Evolutionary conservation across 2,888 invertebrate species (phyloP), one percentile per base, ranked within the genome.

Genomic region (Amphimallon solstitiale): DNA sequence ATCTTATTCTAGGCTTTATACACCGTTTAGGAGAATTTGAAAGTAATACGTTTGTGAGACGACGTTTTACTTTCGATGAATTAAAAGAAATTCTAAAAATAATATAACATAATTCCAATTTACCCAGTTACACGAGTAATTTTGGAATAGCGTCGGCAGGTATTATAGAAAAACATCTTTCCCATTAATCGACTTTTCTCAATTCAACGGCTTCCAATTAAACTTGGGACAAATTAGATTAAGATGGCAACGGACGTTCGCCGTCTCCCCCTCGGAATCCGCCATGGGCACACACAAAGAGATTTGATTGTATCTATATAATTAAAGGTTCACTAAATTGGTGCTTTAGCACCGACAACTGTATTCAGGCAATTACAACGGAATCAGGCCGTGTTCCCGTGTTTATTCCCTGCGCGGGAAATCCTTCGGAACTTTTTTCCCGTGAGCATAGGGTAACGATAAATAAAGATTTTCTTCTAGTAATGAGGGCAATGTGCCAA

Each of bases 191-290:
- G 21, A 7, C 9, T 46, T 46, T 46, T 21, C 46, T 19, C 46
- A n/a, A 19, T 46, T 17, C 19, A 46, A 46, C 19, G 19, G 46
- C 46, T 46, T 46, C 46, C 46, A 46, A 46, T 46, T 46, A 46
- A 46, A 46, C 46, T 46, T 46, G 46, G 46, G 46, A 46, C 46
- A 46, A 46, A 46, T 46, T 17, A 46, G 46, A 17, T 46, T 46
- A 46, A 46, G 46, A 46, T 21, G 46, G 19, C 15, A 10, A 46
- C 19, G 7, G n/a, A 15, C 46, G 46, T n/a, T 7, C n/a, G 19
- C 17, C n/a, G n/a, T n/a, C n/a, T 19, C 17, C 7, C n/a, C 19
- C 46, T n/a, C 17, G n/a, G 19, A 46, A n/a, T 7, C n/a, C 17
- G 17, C 15, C 19, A 2, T 46, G 46, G 46, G n/a, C n/a, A n/a